Evolutionary conservation across 2,888 invertebrate genomes (phyloP).

Genomic region (Tenthredo scrophulariae): DNA sequence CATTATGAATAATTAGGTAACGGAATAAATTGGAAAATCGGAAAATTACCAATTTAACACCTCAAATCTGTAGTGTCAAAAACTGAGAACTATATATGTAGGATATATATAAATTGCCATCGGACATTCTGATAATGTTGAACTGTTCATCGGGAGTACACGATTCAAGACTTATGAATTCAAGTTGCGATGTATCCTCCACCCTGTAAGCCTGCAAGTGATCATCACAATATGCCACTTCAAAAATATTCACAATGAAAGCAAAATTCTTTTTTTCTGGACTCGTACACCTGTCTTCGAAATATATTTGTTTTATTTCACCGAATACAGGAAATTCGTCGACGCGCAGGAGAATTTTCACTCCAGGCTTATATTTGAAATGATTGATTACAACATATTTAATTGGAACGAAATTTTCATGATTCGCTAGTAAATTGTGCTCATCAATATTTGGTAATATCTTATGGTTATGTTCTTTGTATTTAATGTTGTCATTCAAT

Average conservation of each 20-base stretch:
- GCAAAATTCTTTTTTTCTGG: background rate
- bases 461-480: background rate
- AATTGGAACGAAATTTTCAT: background rate
- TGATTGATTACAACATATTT: background rate
- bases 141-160: background rate
- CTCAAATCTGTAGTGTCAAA: too few relatives aligned
- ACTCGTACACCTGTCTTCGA: background rate
- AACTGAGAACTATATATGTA: background rate
- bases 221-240: background rate
- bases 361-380: background rate
- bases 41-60: too few relatives aligned
- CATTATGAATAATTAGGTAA: too few relatives aligned
- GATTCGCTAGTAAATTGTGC: background rate
- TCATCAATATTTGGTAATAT: too few relatives aligned
- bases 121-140: background rate
- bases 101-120: background rate
- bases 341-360: background rate
- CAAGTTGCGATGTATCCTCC: background rate
- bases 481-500: background rate
- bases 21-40: too few relatives aligned
- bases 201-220: background rate
- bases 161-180: constrained; percentile 7
- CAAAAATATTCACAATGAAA: background rate
- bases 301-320: background rate
- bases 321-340: background rate